phyloP scores from a whole-genome alignment of 2,888 invertebrate genomes.

The Drosophila subquinaria region DNA sequence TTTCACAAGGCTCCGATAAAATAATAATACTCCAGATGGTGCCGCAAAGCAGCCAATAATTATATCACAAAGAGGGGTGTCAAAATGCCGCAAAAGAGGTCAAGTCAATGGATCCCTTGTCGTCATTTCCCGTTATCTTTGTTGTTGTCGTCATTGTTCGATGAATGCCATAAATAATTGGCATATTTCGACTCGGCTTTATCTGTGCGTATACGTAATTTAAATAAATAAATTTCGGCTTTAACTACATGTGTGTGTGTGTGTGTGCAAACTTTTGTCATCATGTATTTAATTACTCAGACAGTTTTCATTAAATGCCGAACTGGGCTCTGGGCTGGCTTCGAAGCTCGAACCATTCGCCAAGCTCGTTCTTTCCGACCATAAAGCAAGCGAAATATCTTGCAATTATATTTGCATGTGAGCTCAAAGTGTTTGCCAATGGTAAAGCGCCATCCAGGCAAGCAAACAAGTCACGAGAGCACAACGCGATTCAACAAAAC shows the following conservation, averaged over 20 bases:
- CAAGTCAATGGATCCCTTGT: constrained; percentile 34
- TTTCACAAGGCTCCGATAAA: constrained; percentile 24
- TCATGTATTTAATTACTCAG: constrained; percentile 80
- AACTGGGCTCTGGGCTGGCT: constrained; percentile 23
- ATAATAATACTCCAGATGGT: constrained; percentile 26
- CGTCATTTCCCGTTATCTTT: background rate
- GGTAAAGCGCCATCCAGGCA: constrained; percentile 38
- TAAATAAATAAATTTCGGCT: constrained; percentile 59
- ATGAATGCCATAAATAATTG: constrained; percentile 67
- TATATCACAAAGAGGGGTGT: constrained; percentile 35
- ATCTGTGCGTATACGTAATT: constrained; percentile 31
- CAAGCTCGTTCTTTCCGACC: constrained; percentile 26
- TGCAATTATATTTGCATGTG: constrained; percentile 76
- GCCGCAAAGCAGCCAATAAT: constrained; percentile 62
- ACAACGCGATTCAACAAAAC: background rate
- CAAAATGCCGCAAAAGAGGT: constrained; percentile 40
- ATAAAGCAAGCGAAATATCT: constrained; percentile 74
- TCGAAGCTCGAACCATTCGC: constrained; percentile 7
- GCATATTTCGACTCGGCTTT: constrained; percentile 46
- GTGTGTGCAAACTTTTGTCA: constrained; percentile 64
- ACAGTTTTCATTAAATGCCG: constrained; percentile 73
- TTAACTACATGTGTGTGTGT: constrained; percentile 19
- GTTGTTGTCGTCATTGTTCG: constrained; percentile 21
- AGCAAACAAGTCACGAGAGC: constrained; percentile 24
- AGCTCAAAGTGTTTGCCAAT: constrained; percentile 70